Percentiles rank a stretch among this genome's conserved stretches.
phyloP scores from a whole-genome alignment of 2,888 invertebrate genomes.

The Hydraecia micacea region DNA sequence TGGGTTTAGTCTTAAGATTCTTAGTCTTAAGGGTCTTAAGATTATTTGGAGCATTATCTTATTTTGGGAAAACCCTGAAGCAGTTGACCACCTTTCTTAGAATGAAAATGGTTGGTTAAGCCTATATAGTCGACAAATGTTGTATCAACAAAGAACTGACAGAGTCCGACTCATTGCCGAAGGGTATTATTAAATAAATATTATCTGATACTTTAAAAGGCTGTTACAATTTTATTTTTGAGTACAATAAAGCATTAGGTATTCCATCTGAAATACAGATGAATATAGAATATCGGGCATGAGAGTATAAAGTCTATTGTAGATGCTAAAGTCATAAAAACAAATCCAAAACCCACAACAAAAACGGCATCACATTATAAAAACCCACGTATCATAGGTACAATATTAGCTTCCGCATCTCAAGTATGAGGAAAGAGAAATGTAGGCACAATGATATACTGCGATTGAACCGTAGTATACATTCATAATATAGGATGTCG shows the following conservation, averaged over 20 bases:
- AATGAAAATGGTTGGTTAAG: not conserved
- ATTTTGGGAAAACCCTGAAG: not conserved
- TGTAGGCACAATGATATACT: slow-evolving; percentile 61
- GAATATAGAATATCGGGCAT: not conserved
- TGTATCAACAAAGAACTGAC: not conserved
- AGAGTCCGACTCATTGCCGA: not conserved
- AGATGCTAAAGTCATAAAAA: not conserved
- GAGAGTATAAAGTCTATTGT: not conserved
- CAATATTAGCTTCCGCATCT: slow-evolving; percentile 49
- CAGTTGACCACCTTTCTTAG: not conserved
- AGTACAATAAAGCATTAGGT: not conserved
- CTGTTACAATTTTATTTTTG: not conserved
- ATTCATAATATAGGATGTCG: slow-evolving; percentile 64
- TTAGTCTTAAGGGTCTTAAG: too few species aligned
- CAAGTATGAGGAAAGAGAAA: slow-evolving; percentile 52
- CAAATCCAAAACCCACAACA: not conserved
- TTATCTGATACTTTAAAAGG: not conserved
- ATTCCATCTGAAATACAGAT: not conserved
- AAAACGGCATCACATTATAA: not conserved
- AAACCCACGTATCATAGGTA: slow-evolving; percentile 34
- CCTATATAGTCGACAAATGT: not conserved
- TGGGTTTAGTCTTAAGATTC: slow-evolving; percentile 1
- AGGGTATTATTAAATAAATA: not conserved
- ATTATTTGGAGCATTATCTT: not conserved
- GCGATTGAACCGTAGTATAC: slow-evolving; percentile 52